These are phyloP conservation scores for Sminthurinus aureus DNA, from an alignment of 2,888 invertebrate genomes.

Conservation along the genomic window DNA sequence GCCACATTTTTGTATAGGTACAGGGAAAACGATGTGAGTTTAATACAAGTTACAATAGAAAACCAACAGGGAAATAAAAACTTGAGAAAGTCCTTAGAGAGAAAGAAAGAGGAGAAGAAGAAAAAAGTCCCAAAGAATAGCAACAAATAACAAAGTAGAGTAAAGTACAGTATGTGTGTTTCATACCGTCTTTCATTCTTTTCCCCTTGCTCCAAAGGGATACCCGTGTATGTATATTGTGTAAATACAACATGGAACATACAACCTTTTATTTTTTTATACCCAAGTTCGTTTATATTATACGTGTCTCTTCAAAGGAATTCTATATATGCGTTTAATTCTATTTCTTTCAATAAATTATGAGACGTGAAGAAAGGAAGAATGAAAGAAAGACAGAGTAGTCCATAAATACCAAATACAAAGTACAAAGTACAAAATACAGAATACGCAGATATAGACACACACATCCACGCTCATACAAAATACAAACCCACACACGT, in stretches of 20 bases:
- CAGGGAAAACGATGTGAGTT: background rate
- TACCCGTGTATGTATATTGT: too few relatives aligned
- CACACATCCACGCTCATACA: too few relatives aligned
- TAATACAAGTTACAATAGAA: slow-evolving; percentile 10
- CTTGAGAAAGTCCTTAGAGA: background rate
- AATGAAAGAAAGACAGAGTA: background rate
- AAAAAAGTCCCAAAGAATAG: background rate
- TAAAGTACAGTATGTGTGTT: background rate
- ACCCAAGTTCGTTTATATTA: background rate
- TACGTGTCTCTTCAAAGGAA: slow-evolving; percentile 21
- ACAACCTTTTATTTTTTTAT: background rate
- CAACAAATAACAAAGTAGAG: slow-evolving; percentile 7
- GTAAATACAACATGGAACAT: too few relatives aligned
- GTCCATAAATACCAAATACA: background rate
- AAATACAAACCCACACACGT: too few relatives aligned
- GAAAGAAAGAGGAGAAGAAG: background rate
- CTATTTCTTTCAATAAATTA: slow-evolving; percentile 18
- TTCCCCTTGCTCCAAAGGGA: background rate
- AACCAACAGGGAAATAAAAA: slow-evolving; percentile 29
- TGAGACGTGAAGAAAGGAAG: background rate
- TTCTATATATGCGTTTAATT: slow-evolving; percentile 12
- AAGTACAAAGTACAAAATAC: background rate
- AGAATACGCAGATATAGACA: background rate
- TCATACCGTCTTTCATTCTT: slow-evolving; percentile 9
- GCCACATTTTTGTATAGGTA: background rate